phyloP scores from a whole-genome alignment of 2,113 vertebrate species.

The Heterochromis multidens region DNA sequence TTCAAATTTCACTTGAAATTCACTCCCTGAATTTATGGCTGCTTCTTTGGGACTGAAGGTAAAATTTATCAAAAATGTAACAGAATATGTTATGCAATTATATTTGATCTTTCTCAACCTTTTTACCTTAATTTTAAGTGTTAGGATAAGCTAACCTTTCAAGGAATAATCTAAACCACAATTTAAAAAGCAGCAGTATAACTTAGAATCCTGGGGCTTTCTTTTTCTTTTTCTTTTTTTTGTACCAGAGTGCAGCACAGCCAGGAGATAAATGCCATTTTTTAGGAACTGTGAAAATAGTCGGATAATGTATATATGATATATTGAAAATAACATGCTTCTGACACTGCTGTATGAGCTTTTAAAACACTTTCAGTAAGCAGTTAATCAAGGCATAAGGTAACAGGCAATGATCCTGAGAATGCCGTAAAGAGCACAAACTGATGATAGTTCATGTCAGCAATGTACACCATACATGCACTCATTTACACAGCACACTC shows the following conservation, averaged over 20 bases:
- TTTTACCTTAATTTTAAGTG: not conserved
- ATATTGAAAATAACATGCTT: not conserved
- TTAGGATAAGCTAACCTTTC: not conserved
- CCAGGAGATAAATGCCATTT: not conserved
- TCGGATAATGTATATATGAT: not conserved
- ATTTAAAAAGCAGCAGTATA: not conserved
- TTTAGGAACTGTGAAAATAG: not conserved
- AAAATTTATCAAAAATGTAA: not conserved
- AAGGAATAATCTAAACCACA: not conserved
- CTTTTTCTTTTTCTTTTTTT: not conserved
- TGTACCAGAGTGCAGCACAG: not conserved
- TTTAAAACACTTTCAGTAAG: not conserved
- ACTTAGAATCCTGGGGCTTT: not conserved
- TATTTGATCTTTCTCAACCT: not conserved
- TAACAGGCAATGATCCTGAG: not conserved
- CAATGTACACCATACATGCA: not conserved
- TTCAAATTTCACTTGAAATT: conserved; percentile 17
- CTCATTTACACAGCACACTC: not conserved
- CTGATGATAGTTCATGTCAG: not conserved
- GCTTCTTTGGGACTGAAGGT: conserved; percentile 13
- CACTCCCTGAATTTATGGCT: conserved; percentile 11
- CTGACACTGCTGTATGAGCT: not conserved
- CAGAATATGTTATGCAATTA: not conserved
- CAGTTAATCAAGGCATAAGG: not conserved
- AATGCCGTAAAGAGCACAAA: not conserved